These are phyloP conservation scores for Aplysina aerophoba DNA, from an alignment of 37 sponge, comb jelly and placozoan genomes.

Conservation along the genomic window DNA sequence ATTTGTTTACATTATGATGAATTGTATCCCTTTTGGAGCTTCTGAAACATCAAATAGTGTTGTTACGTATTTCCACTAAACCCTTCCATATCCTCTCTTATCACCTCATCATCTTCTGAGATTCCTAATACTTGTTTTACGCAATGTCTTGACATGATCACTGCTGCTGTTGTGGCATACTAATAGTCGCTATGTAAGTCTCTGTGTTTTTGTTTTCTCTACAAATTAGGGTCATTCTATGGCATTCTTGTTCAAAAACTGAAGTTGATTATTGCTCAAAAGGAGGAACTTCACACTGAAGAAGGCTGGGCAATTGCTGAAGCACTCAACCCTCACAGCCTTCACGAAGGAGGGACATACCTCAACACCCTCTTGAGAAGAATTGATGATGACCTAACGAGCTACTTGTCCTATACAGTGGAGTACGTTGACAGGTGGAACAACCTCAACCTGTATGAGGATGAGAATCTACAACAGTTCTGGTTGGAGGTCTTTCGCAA, in stretches of 20 bases:
- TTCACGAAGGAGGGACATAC: conserved; percentile 70
- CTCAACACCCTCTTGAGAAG: conserved; percentile 47
- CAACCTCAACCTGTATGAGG: conserved; percentile 59
- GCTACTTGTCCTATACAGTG: conserved; percentile 66
- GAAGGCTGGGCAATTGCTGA: conserved; percentile 64
- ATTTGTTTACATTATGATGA: no score
- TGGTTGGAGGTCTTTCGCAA: conserved; percentile 64
- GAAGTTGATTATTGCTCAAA: conserved; percentile 33
- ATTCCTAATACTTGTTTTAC: no score
- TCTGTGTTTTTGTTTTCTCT: no score
- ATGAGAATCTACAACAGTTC: conserved; percentile 13
- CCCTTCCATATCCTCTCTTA: no score
- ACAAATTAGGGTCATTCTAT: conserved; percentile 26
- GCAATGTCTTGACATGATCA: no score
- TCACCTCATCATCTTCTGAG: no score
- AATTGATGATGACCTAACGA: conserved; percentile 64
- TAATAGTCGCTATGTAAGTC: no score
- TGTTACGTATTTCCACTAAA: no score
- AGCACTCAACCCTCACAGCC: conserved; percentile 56
- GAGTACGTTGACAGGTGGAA: conserved; percentile 58
- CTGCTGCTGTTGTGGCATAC: no score
- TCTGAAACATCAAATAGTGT: no score
- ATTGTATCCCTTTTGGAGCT: no score
- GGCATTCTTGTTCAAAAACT: conserved; percentile 52
- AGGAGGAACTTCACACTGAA: conserved; percentile 30